Evolutionary conservation across 2,797 vertebrate genomes (phyloP).

Genomic region (Pogoniulus pusillus): DNA sequence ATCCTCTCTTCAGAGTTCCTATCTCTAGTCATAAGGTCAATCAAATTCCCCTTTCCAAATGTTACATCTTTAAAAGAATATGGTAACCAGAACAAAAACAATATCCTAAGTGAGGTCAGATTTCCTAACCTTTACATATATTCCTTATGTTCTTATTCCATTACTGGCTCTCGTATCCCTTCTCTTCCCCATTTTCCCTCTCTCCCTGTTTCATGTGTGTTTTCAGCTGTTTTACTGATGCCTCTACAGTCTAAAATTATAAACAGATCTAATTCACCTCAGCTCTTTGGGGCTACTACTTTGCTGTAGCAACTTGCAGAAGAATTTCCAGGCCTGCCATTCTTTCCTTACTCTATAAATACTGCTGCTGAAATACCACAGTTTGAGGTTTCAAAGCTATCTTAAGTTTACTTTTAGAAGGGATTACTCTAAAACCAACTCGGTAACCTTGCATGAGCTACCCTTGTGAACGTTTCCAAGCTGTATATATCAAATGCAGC

Average conservation of each 20-base stretch:
- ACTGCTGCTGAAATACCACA: neutral
- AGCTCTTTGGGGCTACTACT: neutral
- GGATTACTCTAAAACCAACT: neutral
- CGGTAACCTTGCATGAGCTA: neutral
- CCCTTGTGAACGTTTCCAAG: neutral
- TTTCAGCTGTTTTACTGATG: neutral
- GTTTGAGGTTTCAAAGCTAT: neutral
- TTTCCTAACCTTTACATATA: conserved; percentile 51
- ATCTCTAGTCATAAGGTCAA: conserved; percentile 67
- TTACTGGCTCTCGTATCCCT: neutral
- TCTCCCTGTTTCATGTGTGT: neutral
- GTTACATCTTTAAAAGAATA: conserved; percentile 62
- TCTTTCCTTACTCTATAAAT: neutral
- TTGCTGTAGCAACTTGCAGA: neutral
- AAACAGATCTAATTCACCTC: neutral
- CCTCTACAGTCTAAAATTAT: neutral
- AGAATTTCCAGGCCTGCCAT: neutral
- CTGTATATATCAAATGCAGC: neutral
- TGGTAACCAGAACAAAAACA: conserved; percentile 62
- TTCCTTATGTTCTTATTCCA: conserved; percentile 37
- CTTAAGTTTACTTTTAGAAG: neutral
- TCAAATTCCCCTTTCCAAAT: conserved; percentile 71
- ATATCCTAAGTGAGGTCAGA: conserved; percentile 54
- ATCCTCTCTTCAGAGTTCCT: conserved; percentile 48
- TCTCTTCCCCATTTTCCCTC: neutral